Conservation (phyloP, 2,797 vertebrate species). For the Morelia viridis region DNA sequence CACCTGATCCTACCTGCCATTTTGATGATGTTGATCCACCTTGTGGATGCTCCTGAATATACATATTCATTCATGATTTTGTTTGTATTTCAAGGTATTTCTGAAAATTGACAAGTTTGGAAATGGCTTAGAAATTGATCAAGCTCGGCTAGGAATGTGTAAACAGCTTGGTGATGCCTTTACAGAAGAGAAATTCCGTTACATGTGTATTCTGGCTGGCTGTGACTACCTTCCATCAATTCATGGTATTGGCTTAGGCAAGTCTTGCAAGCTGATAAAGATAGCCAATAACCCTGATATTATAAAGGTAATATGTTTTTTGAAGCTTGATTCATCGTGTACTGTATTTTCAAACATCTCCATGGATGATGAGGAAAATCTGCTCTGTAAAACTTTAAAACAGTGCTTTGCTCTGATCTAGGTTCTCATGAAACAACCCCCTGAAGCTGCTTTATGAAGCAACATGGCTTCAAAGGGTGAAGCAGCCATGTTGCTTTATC, state of each 20-base stretch:
- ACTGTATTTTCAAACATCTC: rapidly evolving
- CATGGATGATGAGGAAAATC: neutral
- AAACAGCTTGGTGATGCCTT: conserved; percentile 90
- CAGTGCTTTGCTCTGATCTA: neutral
- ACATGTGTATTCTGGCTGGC: conserved; percentile 98
- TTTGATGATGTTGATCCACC: neutral
- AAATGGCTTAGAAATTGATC: conserved; percentile 91
- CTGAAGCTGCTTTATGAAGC: neutral
- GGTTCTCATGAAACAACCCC: neutral
- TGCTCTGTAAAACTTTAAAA: neutral
- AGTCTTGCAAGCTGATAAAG: conserved; percentile 90
- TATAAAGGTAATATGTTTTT: conserved; percentile 79
- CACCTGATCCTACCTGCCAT: neutral
- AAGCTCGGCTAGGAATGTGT: conserved; percentile 87
- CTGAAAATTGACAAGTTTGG: conserved; percentile 97
- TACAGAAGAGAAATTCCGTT: conserved; percentile 94
- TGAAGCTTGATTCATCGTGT: neutral
- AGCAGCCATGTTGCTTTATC: neutral
- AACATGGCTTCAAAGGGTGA: neutral
- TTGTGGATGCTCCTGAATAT: neutral
- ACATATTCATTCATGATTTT: conserved; percentile 24
- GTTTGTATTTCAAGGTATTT: conserved; percentile 82
- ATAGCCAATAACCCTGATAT: conserved; percentile 93
- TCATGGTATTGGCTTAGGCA: conserved; percentile 92
- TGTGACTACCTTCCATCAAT: conserved; percentile 94